Evolutionary conservation across 2,113 vertebrate genomes (phyloP), one percentile per base, ranked within the genome.

Genomic region (Myiozetetes cayanensis): DNA sequence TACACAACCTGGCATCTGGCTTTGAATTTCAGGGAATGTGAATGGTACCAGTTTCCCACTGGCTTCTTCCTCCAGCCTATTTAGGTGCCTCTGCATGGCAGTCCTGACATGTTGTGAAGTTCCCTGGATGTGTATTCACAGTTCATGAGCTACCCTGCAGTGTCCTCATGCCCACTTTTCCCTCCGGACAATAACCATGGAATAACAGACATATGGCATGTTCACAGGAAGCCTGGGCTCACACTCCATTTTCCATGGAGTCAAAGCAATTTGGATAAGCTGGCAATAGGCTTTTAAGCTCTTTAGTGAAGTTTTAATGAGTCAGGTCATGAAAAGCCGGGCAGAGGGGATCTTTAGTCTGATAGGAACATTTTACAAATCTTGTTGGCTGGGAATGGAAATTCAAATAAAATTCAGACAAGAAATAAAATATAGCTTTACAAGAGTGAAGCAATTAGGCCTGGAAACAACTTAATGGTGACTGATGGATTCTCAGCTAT

Each of bases 401-500:
- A 85, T 68, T 73, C 61, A 81, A 67, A 78, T 85, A 82, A 80
- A 90, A 86, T 52, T 71, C 66, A 79, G 62, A 85, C 44, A 63
- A 47, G 76, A 92, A 94, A 85, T 82, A 78, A 61, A 91, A 44
- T 27, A 41, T 1, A 55, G 35, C 61, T 91, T 92, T 94, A 91
- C 9, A 82, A 71, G 53, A 89, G 66, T 30, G n/a, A 89, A 87
- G 70, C 41, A 85, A 62, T 82, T 91, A 89, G 66, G 49, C 28
- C 52, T 89, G 49, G 71, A 82, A 95, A 85, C 52, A 91, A 80
- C 66, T 89, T 91, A 91, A 73, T 53, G 62, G 75, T 67, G 46
- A 74, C 37, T 43, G 74, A 84, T 82, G 84, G 49, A 74, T 89
- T 91, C 73, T 68, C 24, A 85, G 56, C 23, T 31, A 61, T 39